Evolutionary conservation across 2,797 vertebrate species (phyloP).

Genomic region (Bradypodion pumilum): DNA sequence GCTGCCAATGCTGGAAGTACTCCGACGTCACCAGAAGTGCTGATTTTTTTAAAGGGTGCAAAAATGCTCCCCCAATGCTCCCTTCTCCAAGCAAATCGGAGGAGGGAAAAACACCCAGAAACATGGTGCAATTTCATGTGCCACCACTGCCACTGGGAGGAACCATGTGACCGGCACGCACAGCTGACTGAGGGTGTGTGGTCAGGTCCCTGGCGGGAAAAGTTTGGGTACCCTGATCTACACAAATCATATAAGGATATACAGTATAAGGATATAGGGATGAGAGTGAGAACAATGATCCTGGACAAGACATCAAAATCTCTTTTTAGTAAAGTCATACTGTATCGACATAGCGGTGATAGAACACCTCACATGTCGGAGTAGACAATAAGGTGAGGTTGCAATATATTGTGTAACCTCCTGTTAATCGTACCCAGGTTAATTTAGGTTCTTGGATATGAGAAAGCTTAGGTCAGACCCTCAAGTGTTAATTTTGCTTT

Average conservation of each 20-base stretch:
- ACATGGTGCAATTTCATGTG: too few species aligned
- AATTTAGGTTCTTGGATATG: conserved; percentile 52
- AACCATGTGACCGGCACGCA: too few species aligned
- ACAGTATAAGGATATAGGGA: conserved; percentile 12
- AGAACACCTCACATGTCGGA: conserved; percentile 8
- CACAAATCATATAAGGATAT: conserved; percentile 36
- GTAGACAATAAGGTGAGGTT: conserved; percentile 18
- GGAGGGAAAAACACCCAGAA: too few species aligned
- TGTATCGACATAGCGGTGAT: conserved; percentile 33
- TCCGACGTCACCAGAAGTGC: too few species aligned
- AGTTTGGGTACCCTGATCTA: too few species aligned
- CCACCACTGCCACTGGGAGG: too few species aligned
- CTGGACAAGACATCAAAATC: background rate
- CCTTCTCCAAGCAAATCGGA: too few species aligned
- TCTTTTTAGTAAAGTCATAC: conserved; percentile 31
- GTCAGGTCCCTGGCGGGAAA: too few species aligned
- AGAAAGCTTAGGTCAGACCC: conserved; percentile 57
- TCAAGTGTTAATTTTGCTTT: conserved; percentile 48
- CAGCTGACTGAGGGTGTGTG: too few species aligned
- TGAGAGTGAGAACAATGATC: conserved; percentile 22
- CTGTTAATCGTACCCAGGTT: conserved; percentile 46
- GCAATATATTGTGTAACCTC: conserved; percentile 48
- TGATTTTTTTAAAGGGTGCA: too few species aligned
- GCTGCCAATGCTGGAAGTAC: too few species aligned
- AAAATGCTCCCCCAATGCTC: too few species aligned